phyloP scores from a whole-genome alignment of 2,888 invertebrate genomes.

The Oligia fasciuncula region DNA sequence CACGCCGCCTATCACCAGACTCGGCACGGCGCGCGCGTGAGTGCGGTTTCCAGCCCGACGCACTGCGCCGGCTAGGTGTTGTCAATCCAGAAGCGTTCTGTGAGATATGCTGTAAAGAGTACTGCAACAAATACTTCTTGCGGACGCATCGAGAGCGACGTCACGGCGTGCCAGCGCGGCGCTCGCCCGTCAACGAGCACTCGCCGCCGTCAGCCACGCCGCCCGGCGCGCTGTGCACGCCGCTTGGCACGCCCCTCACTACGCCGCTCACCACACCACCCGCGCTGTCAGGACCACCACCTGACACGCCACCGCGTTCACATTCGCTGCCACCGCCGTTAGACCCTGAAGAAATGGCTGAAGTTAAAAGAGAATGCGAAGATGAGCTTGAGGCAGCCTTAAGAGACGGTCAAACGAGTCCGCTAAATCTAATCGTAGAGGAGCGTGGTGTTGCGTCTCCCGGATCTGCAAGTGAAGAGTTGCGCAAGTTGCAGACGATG shows the following conservation, averaged over 20 bases:
- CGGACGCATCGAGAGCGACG: slow-evolving; percentile 97
- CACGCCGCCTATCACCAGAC: slow-evolving; percentile 90
- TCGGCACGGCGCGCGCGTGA: slow-evolving; percentile 92
- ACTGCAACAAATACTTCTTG: slow-evolving; percentile 97
- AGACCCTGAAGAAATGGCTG: slow-evolving; percentile 80
- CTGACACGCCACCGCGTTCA: slow-evolving; percentile 91
- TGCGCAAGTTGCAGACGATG: slow-evolving; percentile 97
- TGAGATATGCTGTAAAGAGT: slow-evolving; percentile 97
- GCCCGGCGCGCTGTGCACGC: slow-evolving; percentile 65
- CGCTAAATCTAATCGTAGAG: slow-evolving; percentile 93
- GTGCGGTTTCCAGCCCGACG: slow-evolving; percentile 93
- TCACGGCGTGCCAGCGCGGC: slow-evolving; percentile 93
- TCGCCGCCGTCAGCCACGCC: slow-evolving; percentile 90
- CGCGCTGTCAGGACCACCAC: slow-evolving; percentile 93
- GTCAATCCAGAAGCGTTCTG: slow-evolving; percentile 97
- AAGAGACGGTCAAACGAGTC: slow-evolving; percentile 92
- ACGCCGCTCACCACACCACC: slow-evolving; percentile 91
- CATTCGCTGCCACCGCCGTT: slow-evolving; percentile 80
- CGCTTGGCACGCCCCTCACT: slow-evolving; percentile 86
- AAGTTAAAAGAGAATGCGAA: slow-evolving; percentile 89
- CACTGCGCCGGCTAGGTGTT: slow-evolving; percentile 94
- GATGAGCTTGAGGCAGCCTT: slow-evolving; percentile 85
- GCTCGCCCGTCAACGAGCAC: slow-evolving; percentile 78
- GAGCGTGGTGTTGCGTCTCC: slow-evolving; percentile 90
- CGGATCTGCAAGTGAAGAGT: slow-evolving; percentile 94